Conservation (phyloP, 1,140 invertebrate species). For the Limonius californicus region DNA sequence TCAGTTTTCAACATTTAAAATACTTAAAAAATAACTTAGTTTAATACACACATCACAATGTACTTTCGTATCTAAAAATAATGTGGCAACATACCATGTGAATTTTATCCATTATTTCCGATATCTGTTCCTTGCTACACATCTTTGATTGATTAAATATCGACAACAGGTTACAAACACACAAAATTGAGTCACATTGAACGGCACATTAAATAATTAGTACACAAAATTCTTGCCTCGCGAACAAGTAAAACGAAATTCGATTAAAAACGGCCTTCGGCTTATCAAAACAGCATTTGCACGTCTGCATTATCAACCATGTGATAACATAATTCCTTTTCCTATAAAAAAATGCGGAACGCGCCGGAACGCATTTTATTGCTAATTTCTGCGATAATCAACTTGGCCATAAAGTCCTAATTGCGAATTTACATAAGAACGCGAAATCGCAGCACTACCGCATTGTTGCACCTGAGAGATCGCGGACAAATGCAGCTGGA, state of each 20-base stretch:
- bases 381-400: not conserved
- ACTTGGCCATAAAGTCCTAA: not conserved
- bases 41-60: no score
- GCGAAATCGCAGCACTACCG: not conserved
- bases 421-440: not conserved
- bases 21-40: no score
- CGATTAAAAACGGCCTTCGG: no score
- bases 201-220: not conserved
- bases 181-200: not conserved
- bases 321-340: no score
- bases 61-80: no score
- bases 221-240: no score
- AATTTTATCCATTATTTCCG: slow-evolving; percentile 46
- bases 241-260: no score
- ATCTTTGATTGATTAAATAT: slow-evolving; percentile 22
- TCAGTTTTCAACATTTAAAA: no score
- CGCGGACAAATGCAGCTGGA: not conserved
- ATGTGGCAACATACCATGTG: slow-evolving; percentile 39
- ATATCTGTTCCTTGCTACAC: slow-evolving; percentile 45
- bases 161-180: not conserved
- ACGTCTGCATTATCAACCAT: no score
- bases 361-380: not conserved
- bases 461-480: slow-evolving; percentile 1
- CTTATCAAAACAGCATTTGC: no score
- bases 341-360: not conserved